Evolutionary conservation across 2,113 vertebrate genomes (phyloP).

Genomic region (Oxyruncus cristatus): DNA sequence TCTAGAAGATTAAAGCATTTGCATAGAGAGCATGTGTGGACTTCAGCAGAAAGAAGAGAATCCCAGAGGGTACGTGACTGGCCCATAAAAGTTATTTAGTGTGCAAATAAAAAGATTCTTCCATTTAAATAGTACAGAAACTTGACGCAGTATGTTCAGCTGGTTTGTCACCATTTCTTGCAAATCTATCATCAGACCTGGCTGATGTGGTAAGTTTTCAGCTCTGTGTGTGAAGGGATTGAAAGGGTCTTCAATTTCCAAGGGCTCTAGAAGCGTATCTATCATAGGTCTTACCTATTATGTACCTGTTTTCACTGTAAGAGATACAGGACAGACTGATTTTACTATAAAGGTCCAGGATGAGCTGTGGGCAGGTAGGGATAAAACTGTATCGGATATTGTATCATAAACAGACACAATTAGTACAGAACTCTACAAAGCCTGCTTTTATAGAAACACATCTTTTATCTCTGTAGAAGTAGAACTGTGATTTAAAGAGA

Average conservation of each 20-base stretch:
- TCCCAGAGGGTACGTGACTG: not conserved
- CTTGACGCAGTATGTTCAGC: not conserved
- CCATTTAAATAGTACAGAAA: not conserved
- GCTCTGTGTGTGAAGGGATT: not conserved
- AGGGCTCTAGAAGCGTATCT: not conserved
- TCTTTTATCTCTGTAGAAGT: constrained; percentile 39
- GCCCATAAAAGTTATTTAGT: not conserved
- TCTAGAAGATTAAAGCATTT: not conserved
- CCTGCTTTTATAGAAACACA: not conserved
- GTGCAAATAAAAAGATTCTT: not conserved
- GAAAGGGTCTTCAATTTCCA: not conserved
- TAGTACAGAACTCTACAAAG: not conserved
- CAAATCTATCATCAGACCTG: not conserved
- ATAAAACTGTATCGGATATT: not conserved
- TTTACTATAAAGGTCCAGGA: not conserved
- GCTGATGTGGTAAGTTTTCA: not conserved
- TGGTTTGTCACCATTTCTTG: not conserved
- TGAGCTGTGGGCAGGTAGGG: not conserved
- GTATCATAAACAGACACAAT: constrained; percentile 4
- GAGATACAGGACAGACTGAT: not conserved
- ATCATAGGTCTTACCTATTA: not conserved
- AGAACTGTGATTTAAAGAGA: constrained; percentile 37
- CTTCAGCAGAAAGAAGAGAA: constrained; percentile 2
- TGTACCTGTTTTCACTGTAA: not conserved
- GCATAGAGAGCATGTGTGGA: not conserved